phyloP scores from a whole-genome alignment of 2,797 vertebrate genomes.

The Philypnodon macrostomus region DNA sequence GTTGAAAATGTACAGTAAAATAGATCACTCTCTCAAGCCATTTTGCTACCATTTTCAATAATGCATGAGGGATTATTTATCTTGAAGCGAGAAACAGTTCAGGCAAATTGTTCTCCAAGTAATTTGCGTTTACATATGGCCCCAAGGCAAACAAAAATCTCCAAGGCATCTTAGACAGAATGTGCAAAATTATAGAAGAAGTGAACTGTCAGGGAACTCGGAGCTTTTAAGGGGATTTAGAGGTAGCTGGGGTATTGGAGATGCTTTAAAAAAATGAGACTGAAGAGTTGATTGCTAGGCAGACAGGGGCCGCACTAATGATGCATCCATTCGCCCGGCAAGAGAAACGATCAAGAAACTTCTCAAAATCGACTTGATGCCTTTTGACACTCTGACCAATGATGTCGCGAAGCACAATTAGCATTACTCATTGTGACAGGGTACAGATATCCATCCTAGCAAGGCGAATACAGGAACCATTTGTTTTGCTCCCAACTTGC shows the following conservation, averaged over 20 bases:
- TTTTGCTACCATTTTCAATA: constrained; percentile 46
- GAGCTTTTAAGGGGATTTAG: background rate
- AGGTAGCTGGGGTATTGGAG: too few species aligned
- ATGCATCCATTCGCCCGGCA: constrained; percentile 27
- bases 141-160: constrained; percentile 45
- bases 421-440: constrained; percentile 59
- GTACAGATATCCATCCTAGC: constrained; percentile 42
- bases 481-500: constrained; percentile 54
- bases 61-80: constrained; percentile 66
- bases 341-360: constrained; percentile 33
- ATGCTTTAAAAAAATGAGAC: background rate
- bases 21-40: constrained; percentile 8
- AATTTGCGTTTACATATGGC: constrained; percentile 61
- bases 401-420: constrained; percentile 63
- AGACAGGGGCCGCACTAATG: constrained; percentile 3
- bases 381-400: constrained; percentile 67
- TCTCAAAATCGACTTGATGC: constrained; percentile 50
- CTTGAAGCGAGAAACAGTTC: constrained; percentile 57
- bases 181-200: constrained; percentile 51
- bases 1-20: background rate
- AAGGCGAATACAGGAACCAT: constrained; percentile 38
- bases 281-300: background rate
- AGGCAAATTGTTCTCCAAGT: constrained; percentile 64
- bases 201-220: constrained; percentile 30
- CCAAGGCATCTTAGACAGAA: constrained; percentile 32